Base-by-base conservation (phyloP, 2,888 invertebrate species). In the Tribolium freemani region DNA sequence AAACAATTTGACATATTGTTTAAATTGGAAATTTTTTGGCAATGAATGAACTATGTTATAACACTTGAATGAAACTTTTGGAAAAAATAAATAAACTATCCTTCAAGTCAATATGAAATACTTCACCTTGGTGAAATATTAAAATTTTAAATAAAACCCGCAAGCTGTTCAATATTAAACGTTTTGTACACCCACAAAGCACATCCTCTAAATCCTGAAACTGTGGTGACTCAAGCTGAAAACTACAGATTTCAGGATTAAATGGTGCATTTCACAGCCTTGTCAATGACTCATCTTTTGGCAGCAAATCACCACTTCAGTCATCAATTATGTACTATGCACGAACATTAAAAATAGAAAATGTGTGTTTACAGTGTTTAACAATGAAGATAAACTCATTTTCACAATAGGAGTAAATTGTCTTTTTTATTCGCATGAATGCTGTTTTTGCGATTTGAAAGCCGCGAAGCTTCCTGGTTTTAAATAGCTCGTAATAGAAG, bases 241-340 rank as follows among this genome's bases (percentile, higher is more conserved):
- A 54, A 54, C 46, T 67, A 26, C 57, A 66, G 66, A 21, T 66
- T 45, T 54, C 53, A 44, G 53, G 45, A 54, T 63, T 13, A 38
- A 66, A 53, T 53, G 66, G 10, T 67, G 57, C 67, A 56, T 21
- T 38, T 10, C 67, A 50, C 21, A 13, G 21, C 10, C 3, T 48
- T 26, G 48, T 46, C 48, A 58, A 26, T 67, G 67, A 67, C 13
- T 67, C 67, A 67, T 9, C 48, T 26, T 57, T 67, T 67, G 67
- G 67, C 67, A 57, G 30, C 57, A 30, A 46, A 48, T 21, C n/a
- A 20, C 10, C 38, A 13, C n/a, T 45, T 16, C 21, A 67, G 56
- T 46, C 67, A 67, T 67, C 57, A 67, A 67, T 67, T 67, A 64
- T 64, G 50, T 44, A 21, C 66, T 45, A 10, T 30, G 54, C 66